Base-by-base conservation (phyloP, 2,888 invertebrate species). In the Lepidonotus clava region DNA sequence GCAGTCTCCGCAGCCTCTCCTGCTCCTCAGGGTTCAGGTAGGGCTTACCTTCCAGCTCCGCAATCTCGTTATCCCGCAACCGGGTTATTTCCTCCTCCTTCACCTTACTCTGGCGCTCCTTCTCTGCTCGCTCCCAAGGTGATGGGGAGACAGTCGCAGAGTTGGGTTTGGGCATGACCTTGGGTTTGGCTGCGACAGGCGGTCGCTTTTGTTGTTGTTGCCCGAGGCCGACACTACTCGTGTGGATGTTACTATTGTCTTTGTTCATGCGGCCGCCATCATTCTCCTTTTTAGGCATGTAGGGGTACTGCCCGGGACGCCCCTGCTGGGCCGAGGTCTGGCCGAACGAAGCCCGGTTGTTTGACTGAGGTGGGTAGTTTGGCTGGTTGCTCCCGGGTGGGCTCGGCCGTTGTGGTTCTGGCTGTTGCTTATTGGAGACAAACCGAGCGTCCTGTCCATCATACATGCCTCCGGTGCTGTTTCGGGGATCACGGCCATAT, bases 51-150 rank as follows among this genome's bases (percentile, higher is more conserved):
- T 97, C 96, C 85, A 98, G 95, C 90, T 97, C 97, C 0, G 96
- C 95, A 8, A 90, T 89, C 87, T 90, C 90, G 18, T 83, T 40
- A 53, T 88, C 91, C 89, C 89, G 53, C 18, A 85, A 36, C 28
- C 56, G 32, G 11, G 84, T 67, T 36, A 86, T 32, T 46, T 89
- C 89, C 53, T 89, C 89, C 85, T 90, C 88, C 32, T 40, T 46
- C 77, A 46, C 41, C 53, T 87, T 84, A 61, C 83, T 67, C 40
- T 86, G 66, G 40, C 85, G 86, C 66, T 90, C 90, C 80, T 87
- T 86, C 85, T 88, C 83, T 34, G 88, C 89, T 21, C 98, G 95
- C 92, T 98, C 97, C 98, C 98, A 98, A 0, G 98, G 98, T 95
- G 92, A 91, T 5, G 90, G 88, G 8, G 90, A 89, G 28, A n/a